These are phyloP conservation scores for Chloroceryle amazona DNA, from an alignment of 2,797 vertebrate genomes.

Conservation along the genomic window DNA sequence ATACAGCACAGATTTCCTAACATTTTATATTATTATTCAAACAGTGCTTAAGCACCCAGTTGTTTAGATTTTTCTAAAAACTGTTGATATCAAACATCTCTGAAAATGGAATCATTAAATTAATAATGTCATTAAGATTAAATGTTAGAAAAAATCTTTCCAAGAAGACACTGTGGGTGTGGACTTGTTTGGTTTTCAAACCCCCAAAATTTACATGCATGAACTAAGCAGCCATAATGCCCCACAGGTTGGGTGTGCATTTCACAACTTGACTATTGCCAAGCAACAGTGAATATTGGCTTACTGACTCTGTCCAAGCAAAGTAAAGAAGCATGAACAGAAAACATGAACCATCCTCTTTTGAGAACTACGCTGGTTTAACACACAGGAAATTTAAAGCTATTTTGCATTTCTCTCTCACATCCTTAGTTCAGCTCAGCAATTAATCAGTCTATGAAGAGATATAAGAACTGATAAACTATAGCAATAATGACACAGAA, in stretches of 20 bases:
- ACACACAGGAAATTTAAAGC: neutral
- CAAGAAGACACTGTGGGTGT: conserved; percentile 29
- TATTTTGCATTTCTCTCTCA: neutral
- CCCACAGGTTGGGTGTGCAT: conserved; percentile 42
- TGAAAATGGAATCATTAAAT: conserved; percentile 46
- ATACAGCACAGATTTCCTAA: neutral
- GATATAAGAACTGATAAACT: neutral
- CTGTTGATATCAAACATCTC: neutral
- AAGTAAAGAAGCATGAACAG: neutral
- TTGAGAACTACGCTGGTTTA: neutral
- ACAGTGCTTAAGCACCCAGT: neutral
- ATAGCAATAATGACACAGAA: neutral
- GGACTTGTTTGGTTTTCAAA: conserved; percentile 9
- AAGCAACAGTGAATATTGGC: neutral
- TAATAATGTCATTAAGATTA: conserved; percentile 31
- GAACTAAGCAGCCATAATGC: conserved; percentile 35
- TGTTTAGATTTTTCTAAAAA: neutral
- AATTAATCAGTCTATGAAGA: neutral
- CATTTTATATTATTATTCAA: neutral
- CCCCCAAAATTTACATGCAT: neutral
- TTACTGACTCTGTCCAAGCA: neutral
- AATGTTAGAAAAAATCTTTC: conserved; percentile 20
- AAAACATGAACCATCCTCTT: neutral
- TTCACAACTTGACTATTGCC: neutral
- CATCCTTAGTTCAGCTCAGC: neutral